Evolutionary conservation across 1,140 invertebrate species (phyloP), one percentile per base, ranked within the genome.

Genomic region (Oryctes rhinoceros): DNA sequence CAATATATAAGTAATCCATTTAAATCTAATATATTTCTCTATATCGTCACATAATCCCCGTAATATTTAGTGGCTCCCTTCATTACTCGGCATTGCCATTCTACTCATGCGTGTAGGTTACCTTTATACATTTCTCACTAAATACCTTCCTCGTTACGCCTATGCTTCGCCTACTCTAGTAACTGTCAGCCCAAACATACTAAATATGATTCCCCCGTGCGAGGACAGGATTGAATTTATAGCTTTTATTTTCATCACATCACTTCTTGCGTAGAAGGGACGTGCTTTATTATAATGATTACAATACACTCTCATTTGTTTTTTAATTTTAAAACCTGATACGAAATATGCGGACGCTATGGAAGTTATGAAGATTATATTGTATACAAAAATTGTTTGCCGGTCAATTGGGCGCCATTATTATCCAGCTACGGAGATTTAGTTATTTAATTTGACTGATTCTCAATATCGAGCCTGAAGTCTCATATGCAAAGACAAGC

Each of bases 11-110:
- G 65, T 71, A 71, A 71, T 71, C 65, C 65, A 71, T 71, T 71
- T 71, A 71, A 71, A 71, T 71, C 65, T 71, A 71, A 71, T 71
- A 71, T 71, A 71, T 71, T 71, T 71, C 20, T 71, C 1, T 71
- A 71, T 71, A 71, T 71, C 65, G 65, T 71, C 65, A 24, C 65
- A 35, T 71, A 71, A 71, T 71, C 65, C 65, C 65, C 65, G 65
- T 71, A 71, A 71, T 71, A 71, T 71, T 71, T 71, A 71, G 65
- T 71, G 18, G 65, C 65, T 71, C 65, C 18, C 65, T 15, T 0
- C 24, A 71, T 71, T 71, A 71, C 13, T 30, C 65, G 3, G 24
- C 65, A 71, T 71, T 71, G 24, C 18, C 65, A 71, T 71, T 71
- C 65, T 10, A 71, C 24, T 71, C 65, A 37, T 71, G 65, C 65